Conservation (phyloP, 2,888 invertebrate genomes). For the Nasonia oneida region DNA sequence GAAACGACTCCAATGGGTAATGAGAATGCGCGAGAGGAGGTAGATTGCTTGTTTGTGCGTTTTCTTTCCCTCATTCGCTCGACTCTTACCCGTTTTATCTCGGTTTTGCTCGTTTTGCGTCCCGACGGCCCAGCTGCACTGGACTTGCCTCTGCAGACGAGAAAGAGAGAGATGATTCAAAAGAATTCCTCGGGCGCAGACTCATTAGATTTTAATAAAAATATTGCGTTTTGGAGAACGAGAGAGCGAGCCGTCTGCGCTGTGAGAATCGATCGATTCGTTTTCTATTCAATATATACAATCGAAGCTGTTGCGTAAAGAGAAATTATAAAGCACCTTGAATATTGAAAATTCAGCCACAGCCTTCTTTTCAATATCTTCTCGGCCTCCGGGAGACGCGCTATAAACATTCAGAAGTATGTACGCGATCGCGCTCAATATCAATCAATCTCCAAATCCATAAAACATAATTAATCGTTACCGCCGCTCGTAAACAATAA, state of each 20-base stretch:
- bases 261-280: not conserved
- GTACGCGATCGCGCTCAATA: not conserved
- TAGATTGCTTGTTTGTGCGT: slow-evolving; percentile 60
- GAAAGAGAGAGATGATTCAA: slow-evolving; percentile 9
- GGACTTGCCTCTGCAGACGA: not conserved
- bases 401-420: not conserved
- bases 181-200: slow-evolving; percentile 44
- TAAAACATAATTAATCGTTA: slow-evolving; percentile 20
- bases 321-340: not conserved
- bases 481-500: slow-evolving; percentile 1
- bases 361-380: not conserved
- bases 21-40: slow-evolving; percentile 47
- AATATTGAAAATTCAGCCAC: not conserved
- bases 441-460: slow-evolving; percentile 14
- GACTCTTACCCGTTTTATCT: slow-evolving; percentile 34
- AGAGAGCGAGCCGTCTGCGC: not conserved
- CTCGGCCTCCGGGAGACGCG: not conserved
- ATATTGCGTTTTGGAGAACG: slow-evolving; percentile 36
- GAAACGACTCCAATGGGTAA: slow-evolving; percentile 61
- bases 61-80: slow-evolving; percentile 60
- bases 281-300: not conserved
- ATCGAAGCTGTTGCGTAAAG: not conserved
- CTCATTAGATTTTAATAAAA: slow-evolving; percentile 59
- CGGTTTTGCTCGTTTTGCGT: slow-evolving; percentile 45
- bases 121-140: not conserved